phyloP scores from a whole-genome alignment of 53 echinoderm and acorn worm species.

The Temnopleurus reevesii region DNA sequence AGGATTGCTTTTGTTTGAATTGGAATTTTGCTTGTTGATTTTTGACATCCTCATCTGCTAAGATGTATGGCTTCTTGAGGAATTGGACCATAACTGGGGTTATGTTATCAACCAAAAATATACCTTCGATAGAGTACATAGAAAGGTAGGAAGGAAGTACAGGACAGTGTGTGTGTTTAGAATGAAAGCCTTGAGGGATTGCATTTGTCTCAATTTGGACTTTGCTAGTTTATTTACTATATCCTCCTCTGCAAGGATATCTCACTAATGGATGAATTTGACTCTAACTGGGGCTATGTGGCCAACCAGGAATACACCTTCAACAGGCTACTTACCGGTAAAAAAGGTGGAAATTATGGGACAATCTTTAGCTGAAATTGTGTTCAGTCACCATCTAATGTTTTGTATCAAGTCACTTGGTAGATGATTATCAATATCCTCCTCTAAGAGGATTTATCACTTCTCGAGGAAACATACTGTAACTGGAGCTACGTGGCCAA shows the following conservation, averaged over 20 bases:
- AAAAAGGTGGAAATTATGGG: too few species aligned
- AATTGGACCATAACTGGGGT: conserved; percentile 87
- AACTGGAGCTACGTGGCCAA: conserved; percentile 83
- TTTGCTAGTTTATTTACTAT: too few species aligned
- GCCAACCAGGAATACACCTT: not conserved
- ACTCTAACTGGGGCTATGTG: conserved; percentile 86
- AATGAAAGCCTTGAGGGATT: too few species aligned
- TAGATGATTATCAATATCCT: conserved; percentile 89
- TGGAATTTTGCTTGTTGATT: too few species aligned
- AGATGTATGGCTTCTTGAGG: conserved; percentile 77
- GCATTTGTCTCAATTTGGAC: too few species aligned
- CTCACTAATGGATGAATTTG: conserved; percentile 82
- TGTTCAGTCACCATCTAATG: too few species aligned
- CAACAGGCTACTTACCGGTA: conserved; percentile 47
- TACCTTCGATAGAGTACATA: conserved; percentile 30
- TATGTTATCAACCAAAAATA: conserved; percentile 57
- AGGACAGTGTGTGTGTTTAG: too few species aligned
- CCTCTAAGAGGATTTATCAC: conserved; percentile 74
- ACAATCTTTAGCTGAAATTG: too few species aligned
- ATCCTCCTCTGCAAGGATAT: conserved; percentile 81
- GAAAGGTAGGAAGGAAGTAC: too few species aligned
- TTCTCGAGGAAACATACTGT: conserved; percentile 82
- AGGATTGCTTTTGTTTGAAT: too few species aligned
- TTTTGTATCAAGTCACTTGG: too few species aligned
- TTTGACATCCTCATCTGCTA: conserved; percentile 84